A percentile compares a stretch with the other conserved stretches of the same genome.
Evolutionary conservation across 2,888 invertebrate genomes (phyloP).

Genomic region (Parthenolecanium corni): DNA sequence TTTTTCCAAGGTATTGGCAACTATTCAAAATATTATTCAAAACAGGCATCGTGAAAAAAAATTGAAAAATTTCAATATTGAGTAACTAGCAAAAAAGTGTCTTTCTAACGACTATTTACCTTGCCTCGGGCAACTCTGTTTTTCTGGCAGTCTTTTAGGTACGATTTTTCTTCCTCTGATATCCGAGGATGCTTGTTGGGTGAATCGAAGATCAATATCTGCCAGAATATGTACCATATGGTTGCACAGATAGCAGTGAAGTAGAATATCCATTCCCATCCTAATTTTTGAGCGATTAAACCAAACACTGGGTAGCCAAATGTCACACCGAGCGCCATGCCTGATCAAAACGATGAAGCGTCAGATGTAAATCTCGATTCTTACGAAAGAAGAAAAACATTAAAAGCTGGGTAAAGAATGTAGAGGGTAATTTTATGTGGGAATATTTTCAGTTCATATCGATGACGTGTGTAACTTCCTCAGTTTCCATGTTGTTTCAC

Average conservation of each 20-base stretch:
- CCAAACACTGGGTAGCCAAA: conserved; percentile 11
- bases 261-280: conserved; percentile 76
- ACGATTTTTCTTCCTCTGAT: conserved; percentile 55
- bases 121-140: background rate
- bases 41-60: too few species aligned
- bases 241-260: background rate
- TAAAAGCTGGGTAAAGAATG: too few species aligned
- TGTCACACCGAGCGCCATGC: conserved; percentile 1
- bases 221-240: conserved; percentile 69
- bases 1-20: conserved; percentile 49
- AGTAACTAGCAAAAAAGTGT: too few species aligned
- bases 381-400: too few species aligned
- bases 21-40: conserved; percentile 33
- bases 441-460: too few species aligned
- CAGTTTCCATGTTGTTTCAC: too few species aligned
- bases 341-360: background rate
- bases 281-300: conserved; percentile 52
- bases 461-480: too few species aligned
- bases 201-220: conserved; percentile 64
- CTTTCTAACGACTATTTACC: background rate
- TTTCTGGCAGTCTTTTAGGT: conserved; percentile 33
- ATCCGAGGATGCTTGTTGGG: conserved; percentile 75
- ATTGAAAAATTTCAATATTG: too few species aligned
- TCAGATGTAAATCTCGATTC: too few species aligned
- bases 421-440: too few species aligned